phyloP scores from a whole-genome alignment of 2,888 invertebrate species.

The Drosophila multiciliata region DNA sequence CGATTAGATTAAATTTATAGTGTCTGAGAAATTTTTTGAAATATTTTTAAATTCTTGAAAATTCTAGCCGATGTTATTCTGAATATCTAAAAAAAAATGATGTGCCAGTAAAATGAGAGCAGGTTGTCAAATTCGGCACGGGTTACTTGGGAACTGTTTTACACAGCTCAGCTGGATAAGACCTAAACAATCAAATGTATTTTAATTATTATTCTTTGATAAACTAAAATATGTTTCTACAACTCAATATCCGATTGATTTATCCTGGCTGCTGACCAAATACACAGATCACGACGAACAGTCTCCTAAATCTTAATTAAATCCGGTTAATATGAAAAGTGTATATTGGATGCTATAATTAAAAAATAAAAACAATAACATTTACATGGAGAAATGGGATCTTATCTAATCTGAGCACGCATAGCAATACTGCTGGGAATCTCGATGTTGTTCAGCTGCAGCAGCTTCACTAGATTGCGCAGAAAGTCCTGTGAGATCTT shows the following conservation, averaged over 20 bases:
- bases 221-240: background rate
- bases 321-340: slow-evolving; percentile 14
- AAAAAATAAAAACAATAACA: slow-evolving; percentile 21
- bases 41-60: no score
- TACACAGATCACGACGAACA: background rate
- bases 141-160: background rate
- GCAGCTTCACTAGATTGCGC: slow-evolving; percentile 78
- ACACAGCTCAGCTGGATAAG: background rate
- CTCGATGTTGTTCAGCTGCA: slow-evolving; percentile 82
- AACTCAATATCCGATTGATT: background rate
- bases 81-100: background rate
- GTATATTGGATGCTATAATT: slow-evolving; percentile 15
- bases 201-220: background rate
- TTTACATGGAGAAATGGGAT: background rate
- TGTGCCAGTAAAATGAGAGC: background rate
- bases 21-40: background rate
- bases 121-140: background rate
- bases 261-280: background rate
- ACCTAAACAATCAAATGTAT: background rate
- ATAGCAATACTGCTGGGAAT: slow-evolving; percentile 83
- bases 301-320: background rate
- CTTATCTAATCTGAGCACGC: slow-evolving; percentile 79
- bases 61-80: background rate
- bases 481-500: slow-evolving; percentile 81
- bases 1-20: slow-evolving; percentile 14